These are phyloP conservation scores for Nomada ferruginata DNA, from an alignment of 2,888 invertebrate species.

Conservation along the genomic window DNA sequence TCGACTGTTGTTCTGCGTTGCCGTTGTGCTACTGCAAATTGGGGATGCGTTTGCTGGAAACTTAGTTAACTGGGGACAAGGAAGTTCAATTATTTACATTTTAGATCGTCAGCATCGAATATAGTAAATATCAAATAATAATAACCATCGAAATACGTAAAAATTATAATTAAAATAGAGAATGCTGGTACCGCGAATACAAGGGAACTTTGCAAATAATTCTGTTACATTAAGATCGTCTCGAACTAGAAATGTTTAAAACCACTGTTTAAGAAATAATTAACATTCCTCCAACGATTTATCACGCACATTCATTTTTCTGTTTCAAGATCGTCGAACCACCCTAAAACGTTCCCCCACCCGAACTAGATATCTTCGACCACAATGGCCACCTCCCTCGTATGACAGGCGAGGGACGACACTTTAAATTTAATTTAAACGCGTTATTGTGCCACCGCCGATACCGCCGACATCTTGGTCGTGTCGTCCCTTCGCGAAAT, in stretches of 20 bases:
- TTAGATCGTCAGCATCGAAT: too few species aligned
- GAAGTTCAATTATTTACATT: too few species aligned
- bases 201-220: too few species aligned
- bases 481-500: conserved; percentile 58
- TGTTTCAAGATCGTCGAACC: conserved; percentile 43
- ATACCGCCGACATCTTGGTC: conserved; percentile 45
- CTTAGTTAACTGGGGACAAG: too few species aligned
- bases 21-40: not conserved
- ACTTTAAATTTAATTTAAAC: conserved; percentile 81
- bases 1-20: not conserved
- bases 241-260: not conserved
- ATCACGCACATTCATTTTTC: conserved; percentile 38
- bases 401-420: conserved; percentile 75
- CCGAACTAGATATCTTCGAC: conserved; percentile 31
- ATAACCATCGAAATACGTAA: too few species aligned
- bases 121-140: too few species aligned
- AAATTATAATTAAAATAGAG: too few species aligned
- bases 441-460: conserved; percentile 73
- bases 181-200: too few species aligned
- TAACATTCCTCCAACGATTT: too few species aligned
- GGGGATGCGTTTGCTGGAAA: not conserved
- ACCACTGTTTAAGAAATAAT: too few species aligned
- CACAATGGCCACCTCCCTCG: conserved; percentile 73
- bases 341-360: not conserved
- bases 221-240: too few species aligned